Base-by-base conservation (phyloP, 2,797 vertebrate species). In the Crotalus adamanteus region DNA sequence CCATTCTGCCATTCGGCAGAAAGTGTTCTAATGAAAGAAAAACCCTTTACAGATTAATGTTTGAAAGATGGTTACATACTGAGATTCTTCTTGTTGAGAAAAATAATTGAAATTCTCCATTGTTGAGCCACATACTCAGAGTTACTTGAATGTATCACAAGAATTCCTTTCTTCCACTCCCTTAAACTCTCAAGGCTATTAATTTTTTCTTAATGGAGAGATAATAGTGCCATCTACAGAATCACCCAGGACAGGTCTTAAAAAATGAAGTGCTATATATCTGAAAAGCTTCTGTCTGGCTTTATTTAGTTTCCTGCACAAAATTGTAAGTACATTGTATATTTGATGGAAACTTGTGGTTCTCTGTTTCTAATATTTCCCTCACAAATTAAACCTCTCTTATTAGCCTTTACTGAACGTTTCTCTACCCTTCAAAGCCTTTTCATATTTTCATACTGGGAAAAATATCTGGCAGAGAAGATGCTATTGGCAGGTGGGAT, bases 401-500 rank as follows among this genome's bases (percentile, higher is more conserved):
- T 94, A 94, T 86, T 94, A 94, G 57, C 31, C 86, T 0, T 65
- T 89, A 91, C 26, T 25, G 60, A 94, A 94, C 42, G 60, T 42
- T 94, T 96, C 94, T 61, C 88, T 91, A 47, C 26, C 93, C 91
- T 94, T 93, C 94, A 93, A 14, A 2, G 1, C 7, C 89, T 85
- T 91, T 90, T 87, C 85, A 83, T 47, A 53, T 63, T 90, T 93
- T 92, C 25, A 94, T 90, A 88, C 95, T 93, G 95, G 95, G 90
- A 95, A 31, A 91, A 63, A 65, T 60, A 96, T 92, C 96, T 98
- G 97, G 97, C 95, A 96, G 93, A 90, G 92, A 92, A 92, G 59
- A 91, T 93, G 89, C 92, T 94, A 94, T 95, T 97, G 97, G 96
- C 97, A 97, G 95, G 95, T 97, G 95, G 93, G 90, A 91, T 96